These are phyloP conservation scores for Lypha dubia DNA, from an alignment of 2,888 invertebrate genomes.

Conservation along the genomic window DNA sequence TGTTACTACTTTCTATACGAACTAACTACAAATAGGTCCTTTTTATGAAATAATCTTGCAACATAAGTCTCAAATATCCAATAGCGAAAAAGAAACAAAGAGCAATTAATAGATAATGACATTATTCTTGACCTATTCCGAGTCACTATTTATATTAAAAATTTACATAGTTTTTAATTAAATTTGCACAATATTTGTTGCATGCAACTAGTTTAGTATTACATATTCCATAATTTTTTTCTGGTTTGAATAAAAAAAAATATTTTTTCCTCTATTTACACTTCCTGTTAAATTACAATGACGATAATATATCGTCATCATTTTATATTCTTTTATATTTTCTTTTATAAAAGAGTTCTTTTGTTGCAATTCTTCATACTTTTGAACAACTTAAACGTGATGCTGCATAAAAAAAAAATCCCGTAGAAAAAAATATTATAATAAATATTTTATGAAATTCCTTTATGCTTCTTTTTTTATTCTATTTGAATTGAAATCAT, in stretches of 20 bases:
- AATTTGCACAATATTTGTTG: background rate
- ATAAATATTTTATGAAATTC: conserved; percentile 49
- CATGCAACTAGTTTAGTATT: conserved; percentile 57
- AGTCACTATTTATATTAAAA: too few species aligned
- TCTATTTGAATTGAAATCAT: conserved; percentile 29
- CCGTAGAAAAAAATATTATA: conserved; percentile 26
- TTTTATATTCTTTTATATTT: conserved; percentile 51
- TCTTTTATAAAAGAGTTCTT: conserved; percentile 31
- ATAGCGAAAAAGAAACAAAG: too few species aligned
- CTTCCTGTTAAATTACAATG: conserved; percentile 49
- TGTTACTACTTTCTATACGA: too few species aligned
- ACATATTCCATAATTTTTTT: conserved; percentile 15
- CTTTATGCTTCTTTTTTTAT: conserved; percentile 16
- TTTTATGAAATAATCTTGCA: too few species aligned
- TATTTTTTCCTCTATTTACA: conserved; percentile 8
- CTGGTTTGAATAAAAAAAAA: background rate
- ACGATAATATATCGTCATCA: conserved; percentile 35
- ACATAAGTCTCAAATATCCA: too few species aligned
- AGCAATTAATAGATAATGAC: too few species aligned
- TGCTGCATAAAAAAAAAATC: conserved; percentile 10
- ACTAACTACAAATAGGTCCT: too few species aligned
- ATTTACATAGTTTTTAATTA: background rate
- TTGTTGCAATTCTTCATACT: conserved; percentile 24
- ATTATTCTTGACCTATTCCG: too few species aligned
- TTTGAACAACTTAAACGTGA: conserved; percentile 48